Evolutionary conservation across 2,113 vertebrate species (phyloP), one percentile per base, ranked within the genome.

Genomic region (Alectura lathami): DNA sequence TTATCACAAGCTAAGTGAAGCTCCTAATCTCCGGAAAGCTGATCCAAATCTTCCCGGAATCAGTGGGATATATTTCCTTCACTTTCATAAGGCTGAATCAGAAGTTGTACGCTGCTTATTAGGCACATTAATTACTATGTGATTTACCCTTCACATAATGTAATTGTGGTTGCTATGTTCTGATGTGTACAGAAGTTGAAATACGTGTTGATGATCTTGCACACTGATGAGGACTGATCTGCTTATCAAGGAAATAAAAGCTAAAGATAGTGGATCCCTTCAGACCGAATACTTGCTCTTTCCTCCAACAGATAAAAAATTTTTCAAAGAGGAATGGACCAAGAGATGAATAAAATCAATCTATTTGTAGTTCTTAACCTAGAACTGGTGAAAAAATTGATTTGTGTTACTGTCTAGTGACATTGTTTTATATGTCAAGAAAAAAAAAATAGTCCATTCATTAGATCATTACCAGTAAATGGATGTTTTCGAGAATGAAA

Each of bases 401-500:
- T 86, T 78, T 62, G 27, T 82, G 57, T 48, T 53, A 50, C 47
- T 73, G 2, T 7, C 40, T 56, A 21, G 40, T 30, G 91, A 76
- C 32, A 62, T 89, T 92, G 84, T 82, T 95, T 80, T 79, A 47
- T n/a, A 32, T 17, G 57, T 69, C 74, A 93, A 56, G 50, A 11
- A 83, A 56, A 70, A 70, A 78, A 59, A 74, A 18, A 48, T 74
- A 78, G 77, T 36, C 77, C 45, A 50, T 88, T 73, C 64, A 95
- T 95, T 62, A 82, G 62, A 87, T 87, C 36, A 66, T 60, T 81
- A 87, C 4, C 82, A 36, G 69, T 34, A 87, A 89, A 93, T 63
- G 42, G 57, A 66, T 79, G 62, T 66, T 89, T 82, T 68, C 56
- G 69, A 57, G 86, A 30, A 30, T 18, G 47, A 66, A 92, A 91